Evolutionary conservation across 2,888 invertebrate species (phyloP), one percentile per base, ranked within the genome.

Genomic region (Xylophagus ater): DNA sequence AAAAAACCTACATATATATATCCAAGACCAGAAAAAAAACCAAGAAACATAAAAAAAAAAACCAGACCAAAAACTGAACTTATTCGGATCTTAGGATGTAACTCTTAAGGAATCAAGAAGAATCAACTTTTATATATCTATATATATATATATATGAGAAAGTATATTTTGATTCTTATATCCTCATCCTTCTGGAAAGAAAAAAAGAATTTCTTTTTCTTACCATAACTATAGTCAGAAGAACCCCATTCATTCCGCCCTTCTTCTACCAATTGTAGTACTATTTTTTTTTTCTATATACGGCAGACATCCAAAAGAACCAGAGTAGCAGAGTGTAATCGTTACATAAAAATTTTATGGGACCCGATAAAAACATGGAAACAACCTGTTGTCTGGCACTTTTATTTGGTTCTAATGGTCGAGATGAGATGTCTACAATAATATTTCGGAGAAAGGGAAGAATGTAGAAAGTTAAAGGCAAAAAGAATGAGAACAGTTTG

Each of bases 301-400:
- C n/a, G n/a, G n/a, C 23, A 25, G 21, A 23, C 37, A 35, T 24
- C 25, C 37, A 31, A 29, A 40, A 28, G 25, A 40, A 38, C 43
- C 39, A 31, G 48, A 46, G 46, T 36, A 44, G 44, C 41, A 44
- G 37, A 46, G 42, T 43, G 47, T 47, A 48, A 48, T 48, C 47
- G 48, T 48, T 48, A 48, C 48, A 48, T 48, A 48, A 48, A 48
- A 47, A 39, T 48, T 48, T 47, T 48, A 48, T 47, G 48, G 47
- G 47, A 48, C 47, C 47, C 48, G 48, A 48, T 48, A 48, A 48
- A 48, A 48, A 48, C 48, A 48, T 48, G 40, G 48, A 45, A 48
- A 48, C 48, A 48, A 48, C 48, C 48, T 48, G 48, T 48, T 47
- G 48, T 47, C 48, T 48, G 47, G 45, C 46, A 40, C 40, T 45